Base-by-base conservation (phyloP, 2,797 vertebrate species). In the Sebastiscus albofasciatus region DNA sequence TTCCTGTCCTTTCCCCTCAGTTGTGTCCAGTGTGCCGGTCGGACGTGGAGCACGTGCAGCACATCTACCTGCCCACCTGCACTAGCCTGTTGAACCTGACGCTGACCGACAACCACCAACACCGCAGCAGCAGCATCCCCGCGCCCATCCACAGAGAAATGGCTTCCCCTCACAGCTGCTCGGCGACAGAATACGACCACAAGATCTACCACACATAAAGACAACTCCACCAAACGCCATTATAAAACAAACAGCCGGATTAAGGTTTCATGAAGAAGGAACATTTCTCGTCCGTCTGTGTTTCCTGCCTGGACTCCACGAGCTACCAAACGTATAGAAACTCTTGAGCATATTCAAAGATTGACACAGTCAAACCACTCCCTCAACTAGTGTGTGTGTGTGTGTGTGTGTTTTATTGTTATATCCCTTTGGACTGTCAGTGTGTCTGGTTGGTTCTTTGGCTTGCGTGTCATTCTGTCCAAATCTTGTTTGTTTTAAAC, bases 11-110 rank as follows among this genome's bases (percentile, higher is more conserved):
- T 2, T 62, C n/a, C 60, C 59, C 74, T 87, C 92, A 99, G 99
- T 93, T 92, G 0, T 99, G 99, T 90, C 99, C 99, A 0, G 97
- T 99, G 80, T 99, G 99, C 91, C 97, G 99, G 65, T 97, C 97
- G 0, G 95, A 92, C 3, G 97, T 99, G 83, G 97, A 98, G 67
- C 97, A 98, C 3, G 96, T 99, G 71, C 98, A 99, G 94, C 98
- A 99, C 1, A 95, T 99, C 88, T 99, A 98, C 89, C 94, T 99
- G 89, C 99, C 99, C 77, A 98, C 98, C 34, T 98, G 98, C 94
- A 97, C 97, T 93, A 99, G 98, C 91, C 96, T 99, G 10, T 97
- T 99, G 79, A 98, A 96, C 90, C 95, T 99, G 83, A 96, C 97
- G 59, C 90, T 97, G 79, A 95, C 88, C 0, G 90, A 94, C 91